Evolutionary conservation across 2,797 vertebrate genomes (phyloP).

Genomic region (Pangasius larnaudii): DNA sequence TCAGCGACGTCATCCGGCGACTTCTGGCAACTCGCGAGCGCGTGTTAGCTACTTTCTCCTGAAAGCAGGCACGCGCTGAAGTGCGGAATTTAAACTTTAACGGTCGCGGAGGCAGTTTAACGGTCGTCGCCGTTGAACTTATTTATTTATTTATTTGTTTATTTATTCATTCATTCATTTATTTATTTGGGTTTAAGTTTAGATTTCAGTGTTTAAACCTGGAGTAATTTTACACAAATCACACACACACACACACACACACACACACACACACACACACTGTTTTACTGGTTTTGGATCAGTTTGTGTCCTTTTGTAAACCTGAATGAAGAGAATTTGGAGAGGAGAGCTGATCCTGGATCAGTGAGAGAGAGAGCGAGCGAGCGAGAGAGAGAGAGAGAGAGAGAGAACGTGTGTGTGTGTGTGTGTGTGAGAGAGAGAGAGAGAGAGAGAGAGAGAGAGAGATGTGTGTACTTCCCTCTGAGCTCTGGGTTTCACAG

Average conservation of each 20-base stretch:
- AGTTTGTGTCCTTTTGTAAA: not conserved
- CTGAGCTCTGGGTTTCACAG: not conserved
- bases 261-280: no score
- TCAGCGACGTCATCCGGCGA: not conserved
- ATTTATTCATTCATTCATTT: not conserved
- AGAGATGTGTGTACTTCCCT: slow-evolving; percentile 1
- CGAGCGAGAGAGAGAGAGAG: not conserved
- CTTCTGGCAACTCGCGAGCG: not conserved
- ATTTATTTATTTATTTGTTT: not conserved
- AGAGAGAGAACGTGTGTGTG: not conserved
- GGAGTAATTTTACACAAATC: not conserved
- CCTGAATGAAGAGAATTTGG: not conserved
- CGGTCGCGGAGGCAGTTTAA: not conserved
- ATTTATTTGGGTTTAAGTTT: not conserved
- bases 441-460: not conserved
- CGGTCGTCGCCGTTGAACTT: not conserved
- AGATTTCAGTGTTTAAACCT: not conserved
- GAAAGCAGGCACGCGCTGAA: not conserved
- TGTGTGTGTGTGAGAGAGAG: not conserved
- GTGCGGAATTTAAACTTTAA: not conserved
- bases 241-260: not conserved
- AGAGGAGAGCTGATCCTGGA: not conserved
- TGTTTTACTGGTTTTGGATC: not conserved
- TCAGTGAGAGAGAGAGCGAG: not conserved
- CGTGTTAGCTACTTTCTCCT: not conserved